phyloP scores from a whole-genome alignment of 2,888 invertebrate genomes.

The Tetranychus truncatus region DNA sequence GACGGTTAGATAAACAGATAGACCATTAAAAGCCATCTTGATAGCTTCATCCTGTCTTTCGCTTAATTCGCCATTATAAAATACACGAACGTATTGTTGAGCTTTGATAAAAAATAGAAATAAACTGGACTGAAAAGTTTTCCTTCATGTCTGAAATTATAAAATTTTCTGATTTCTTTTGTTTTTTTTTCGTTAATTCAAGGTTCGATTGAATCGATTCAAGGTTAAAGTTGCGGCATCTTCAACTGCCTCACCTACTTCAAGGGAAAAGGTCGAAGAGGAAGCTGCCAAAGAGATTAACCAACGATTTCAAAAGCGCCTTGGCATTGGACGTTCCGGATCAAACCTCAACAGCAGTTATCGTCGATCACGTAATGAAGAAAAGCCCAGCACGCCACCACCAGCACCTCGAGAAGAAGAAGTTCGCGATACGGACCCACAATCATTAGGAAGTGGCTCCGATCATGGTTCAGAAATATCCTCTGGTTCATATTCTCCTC shows the following conservation, averaged over 20 bases:
- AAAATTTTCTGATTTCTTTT: not conserved
- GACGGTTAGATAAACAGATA: too few species aligned
- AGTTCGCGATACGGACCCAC: not conserved
- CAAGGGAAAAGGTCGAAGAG: constrained; percentile 22
- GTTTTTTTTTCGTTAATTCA: not conserved
- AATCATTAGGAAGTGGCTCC: not conserved
- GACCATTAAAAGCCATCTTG: too few species aligned
- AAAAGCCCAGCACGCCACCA: constrained; percentile 14
- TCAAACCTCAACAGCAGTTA: not conserved
- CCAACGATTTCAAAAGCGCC: constrained; percentile 14
- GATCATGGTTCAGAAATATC: not conserved
- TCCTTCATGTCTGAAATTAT: constrained; percentile 1
- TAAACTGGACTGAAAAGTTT: too few species aligned
- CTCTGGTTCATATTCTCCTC: not conserved
- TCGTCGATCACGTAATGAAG: not conserved
- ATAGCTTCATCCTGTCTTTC: too few species aligned
- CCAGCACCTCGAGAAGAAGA: not conserved
- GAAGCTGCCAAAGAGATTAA: constrained; percentile 20
- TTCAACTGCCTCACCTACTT: constrained; percentile 12
- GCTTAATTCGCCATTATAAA: too few species aligned
- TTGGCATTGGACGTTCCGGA: not conserved
- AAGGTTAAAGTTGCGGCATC: constrained; percentile 26
- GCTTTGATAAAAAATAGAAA: too few species aligned
- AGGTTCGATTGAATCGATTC: constrained; percentile 28
- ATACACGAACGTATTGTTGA: too few species aligned